Evolutionary conservation across 2,113 vertebrate genomes (phyloP).

Genomic region (Diphyllodes magnificus): DNA sequence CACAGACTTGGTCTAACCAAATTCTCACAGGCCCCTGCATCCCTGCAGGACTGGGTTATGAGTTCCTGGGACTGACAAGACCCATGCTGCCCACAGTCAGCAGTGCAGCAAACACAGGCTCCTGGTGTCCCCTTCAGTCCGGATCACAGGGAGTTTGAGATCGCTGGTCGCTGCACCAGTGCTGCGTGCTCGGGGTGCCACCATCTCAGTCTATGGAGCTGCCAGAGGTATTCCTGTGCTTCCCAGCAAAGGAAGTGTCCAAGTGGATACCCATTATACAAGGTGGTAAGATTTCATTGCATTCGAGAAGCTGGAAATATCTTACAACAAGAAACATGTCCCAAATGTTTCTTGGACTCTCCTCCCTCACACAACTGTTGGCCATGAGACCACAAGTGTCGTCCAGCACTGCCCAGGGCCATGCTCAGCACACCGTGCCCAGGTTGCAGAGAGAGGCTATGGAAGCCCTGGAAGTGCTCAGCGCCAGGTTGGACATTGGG

Average conservation of each 20-base stretch:
- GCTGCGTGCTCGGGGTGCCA: rapidly evolving
- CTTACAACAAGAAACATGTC: background rate
- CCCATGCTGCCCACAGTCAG: rapidly evolving
- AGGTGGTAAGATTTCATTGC: background rate
- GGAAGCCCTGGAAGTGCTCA: background rate
- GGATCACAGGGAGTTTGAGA: background rate
- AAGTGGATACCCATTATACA: too few relatives aligned
- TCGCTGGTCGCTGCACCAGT: rapidly evolving
- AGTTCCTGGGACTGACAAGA: rapidly evolving
- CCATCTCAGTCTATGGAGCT: rapidly evolving
- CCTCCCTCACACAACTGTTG: rapidly evolving
- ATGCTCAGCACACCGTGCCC: background rate
- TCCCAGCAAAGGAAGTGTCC: background rate
- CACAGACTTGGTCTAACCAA: background rate
- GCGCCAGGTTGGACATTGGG: background rate
- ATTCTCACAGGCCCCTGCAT: background rate
- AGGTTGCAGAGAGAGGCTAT: too few relatives aligned
- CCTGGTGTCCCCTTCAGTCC: background rate
- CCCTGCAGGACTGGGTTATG: background rate
- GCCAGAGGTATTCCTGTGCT: background rate
- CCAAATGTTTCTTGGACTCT: background rate
- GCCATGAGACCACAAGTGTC: too few relatives aligned
- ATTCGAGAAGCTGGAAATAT: background rate
- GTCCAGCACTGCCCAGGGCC: background rate
- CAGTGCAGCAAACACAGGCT: rapidly evolving